Evolutionary conservation across 2,888 invertebrate genomes (phyloP).

Genomic region (Limenitis camilla): DNA sequence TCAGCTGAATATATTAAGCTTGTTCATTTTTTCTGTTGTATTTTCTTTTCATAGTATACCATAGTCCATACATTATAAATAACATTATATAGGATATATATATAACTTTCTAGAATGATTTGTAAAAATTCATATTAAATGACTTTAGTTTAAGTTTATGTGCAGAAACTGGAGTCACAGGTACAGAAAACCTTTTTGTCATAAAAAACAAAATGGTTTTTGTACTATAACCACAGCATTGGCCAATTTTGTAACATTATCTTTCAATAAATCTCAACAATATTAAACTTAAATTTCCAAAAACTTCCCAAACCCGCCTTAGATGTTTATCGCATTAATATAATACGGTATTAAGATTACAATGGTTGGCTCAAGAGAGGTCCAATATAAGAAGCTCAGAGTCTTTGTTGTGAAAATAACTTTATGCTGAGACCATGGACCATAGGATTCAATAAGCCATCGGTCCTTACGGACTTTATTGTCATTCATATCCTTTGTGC

Average conservation of each 20-base stretch:
- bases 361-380: constrained; percentile 70
- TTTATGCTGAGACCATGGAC: constrained; percentile 52
- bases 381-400: constrained; percentile 70
- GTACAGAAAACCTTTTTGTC: too few relatives aligned
- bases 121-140: too few relatives aligned
- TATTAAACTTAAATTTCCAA: constrained; percentile 60
- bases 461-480: constrained; percentile 53
- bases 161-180: not conserved
- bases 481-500: constrained; percentile 57
- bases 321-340: constrained; percentile 74
- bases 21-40: too few relatives aligned
- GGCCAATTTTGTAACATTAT: not conserved
- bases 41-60: too few relatives aligned
- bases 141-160: too few relatives aligned
- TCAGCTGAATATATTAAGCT: too few relatives aligned
- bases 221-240: not conserved
- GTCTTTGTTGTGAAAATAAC: constrained; percentile 73
- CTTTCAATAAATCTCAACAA: constrained; percentile 43
- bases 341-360: constrained; percentile 73
- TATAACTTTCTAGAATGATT: too few relatives aligned
- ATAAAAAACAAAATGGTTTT: too few relatives aligned
- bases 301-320: constrained; percentile 53
- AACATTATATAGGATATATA: too few relatives aligned
- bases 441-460: constrained; percentile 67
- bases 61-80: too few relatives aligned